phyloP scores from a whole-genome alignment of 2,113 vertebrate species.

The Perca schrenkii region DNA sequence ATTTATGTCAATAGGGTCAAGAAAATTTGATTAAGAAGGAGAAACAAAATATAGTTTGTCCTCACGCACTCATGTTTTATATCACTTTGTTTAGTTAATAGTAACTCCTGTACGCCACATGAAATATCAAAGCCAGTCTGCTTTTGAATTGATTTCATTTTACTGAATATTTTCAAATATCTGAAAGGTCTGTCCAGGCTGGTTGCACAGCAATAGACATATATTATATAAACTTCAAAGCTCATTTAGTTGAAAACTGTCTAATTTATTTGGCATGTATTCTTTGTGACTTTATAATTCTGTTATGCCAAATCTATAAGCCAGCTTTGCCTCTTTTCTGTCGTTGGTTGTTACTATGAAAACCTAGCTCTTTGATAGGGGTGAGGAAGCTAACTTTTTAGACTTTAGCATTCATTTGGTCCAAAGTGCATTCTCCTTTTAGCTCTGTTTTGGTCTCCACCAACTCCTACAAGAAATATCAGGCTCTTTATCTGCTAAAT shows the following conservation, averaged over 20 bases:
- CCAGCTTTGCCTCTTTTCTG: too few relatives aligned
- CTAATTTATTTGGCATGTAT: not conserved
- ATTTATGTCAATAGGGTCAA: not conserved
- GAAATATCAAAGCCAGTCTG: not conserved
- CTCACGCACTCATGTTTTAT: not conserved
- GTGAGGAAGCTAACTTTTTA: not conserved
- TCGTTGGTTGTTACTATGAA: not conserved
- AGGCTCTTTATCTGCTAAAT: not conserved
- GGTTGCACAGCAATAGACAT: not conserved
- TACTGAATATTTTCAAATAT: not conserved
- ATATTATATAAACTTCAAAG: constrained; percentile 7
- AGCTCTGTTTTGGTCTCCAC: not conserved
- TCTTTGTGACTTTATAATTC: not conserved
- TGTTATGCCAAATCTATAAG: not conserved
- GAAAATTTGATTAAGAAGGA: not conserved
- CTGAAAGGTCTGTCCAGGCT: not conserved
- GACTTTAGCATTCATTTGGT: too few relatives aligned
- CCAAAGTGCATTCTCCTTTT: not conserved
- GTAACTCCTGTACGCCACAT: too few relatives aligned
- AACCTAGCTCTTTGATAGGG: not conserved
- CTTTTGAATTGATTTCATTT: not conserved
- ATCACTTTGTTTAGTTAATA: not conserved
- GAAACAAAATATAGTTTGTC: not conserved
- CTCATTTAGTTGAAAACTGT: constrained; percentile 11
- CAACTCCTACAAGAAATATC: not conserved